Base-by-base conservation (phyloP, 1,140 invertebrate species). In the Oppia nitens region DNA sequence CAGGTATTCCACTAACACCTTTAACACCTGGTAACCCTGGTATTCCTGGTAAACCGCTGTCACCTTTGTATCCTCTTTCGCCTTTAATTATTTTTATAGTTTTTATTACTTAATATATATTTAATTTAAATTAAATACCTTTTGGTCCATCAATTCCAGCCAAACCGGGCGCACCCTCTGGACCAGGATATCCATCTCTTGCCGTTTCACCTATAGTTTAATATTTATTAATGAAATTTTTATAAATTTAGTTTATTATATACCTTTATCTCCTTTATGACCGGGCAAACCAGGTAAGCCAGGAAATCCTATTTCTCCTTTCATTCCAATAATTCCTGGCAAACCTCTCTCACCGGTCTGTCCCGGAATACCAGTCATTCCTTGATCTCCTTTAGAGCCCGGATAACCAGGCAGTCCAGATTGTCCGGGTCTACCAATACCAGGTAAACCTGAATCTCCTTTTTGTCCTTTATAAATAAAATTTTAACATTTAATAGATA, bases 361-460 rank as follows among this genome's bases (percentile, higher is more conserved):
- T 28, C 47, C 59, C n/a, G 29, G 47, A 2, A 27, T 14, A 14
- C 53, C 55, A 11, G 47, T 58, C 26, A 63, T 47, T 40, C 77
- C 76, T 56, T 72, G 70, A 32, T 78, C 76, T 57, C 82, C 82
- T 40, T 64, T 65, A 1, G 68, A 61, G 20, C 87, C 87, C 47
- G 78, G 74, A 63, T 79, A 55, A 40, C 69, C 68, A 29, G 56
- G 60, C 51, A 54, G 28, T 23, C 51, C 51, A 12, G n/a, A 6
- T 17, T 40, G 32, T 40, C 32, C 32, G 6, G 32, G 32, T 9
- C 6, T 6, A 40, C 32, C 32, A 40, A 40, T 40, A 9, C 32
- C 32, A 9, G 32, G 32, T 40, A 40, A 17, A 9, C 32, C 32
- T 40, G 29, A 25, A 57, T 47, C 27, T 32, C 32, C 59, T 45